Percentiles rank a stretch among this genome's conserved stretches.
Evolutionary conservation across 2,888 invertebrate species (phyloP).

Genomic region (Melinaea menophilus): DNA sequence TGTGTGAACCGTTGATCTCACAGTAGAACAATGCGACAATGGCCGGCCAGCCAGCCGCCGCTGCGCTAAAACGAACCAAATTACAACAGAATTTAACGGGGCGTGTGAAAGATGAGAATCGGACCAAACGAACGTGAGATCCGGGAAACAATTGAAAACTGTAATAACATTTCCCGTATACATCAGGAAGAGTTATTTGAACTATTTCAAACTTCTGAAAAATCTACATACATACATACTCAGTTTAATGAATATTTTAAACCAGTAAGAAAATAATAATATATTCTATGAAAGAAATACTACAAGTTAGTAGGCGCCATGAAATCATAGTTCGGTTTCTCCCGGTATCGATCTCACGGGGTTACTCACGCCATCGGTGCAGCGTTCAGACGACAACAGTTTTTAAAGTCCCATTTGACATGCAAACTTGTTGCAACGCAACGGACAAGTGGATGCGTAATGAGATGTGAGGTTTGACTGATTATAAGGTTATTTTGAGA

Average conservation of each 20-base stretch:
- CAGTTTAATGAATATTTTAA: too few relatives aligned
- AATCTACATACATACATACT: too few relatives aligned
- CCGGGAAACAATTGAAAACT: constrained; percentile 46
- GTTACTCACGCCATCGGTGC: constrained; percentile 19
- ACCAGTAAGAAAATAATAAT: too few relatives aligned
- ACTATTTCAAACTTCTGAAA: too few relatives aligned
- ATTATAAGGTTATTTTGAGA: too few relatives aligned
- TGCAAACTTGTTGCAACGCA: too few relatives aligned
- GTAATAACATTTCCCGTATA: constrained; percentile 6
- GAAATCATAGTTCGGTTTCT: constrained; percentile 19
- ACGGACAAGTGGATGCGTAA: too few relatives aligned
- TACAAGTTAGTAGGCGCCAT: not conserved
- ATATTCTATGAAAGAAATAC: too few relatives aligned
- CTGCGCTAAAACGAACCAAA: constrained; percentile 50
- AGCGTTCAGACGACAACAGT: too few relatives aligned
- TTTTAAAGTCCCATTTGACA: too few relatives aligned
- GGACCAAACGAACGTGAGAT: constrained; percentile 52
- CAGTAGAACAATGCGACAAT: constrained; percentile 47
- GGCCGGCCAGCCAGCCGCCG: constrained; percentile 44
- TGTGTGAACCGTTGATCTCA: constrained; percentile 21
- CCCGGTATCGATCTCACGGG: constrained; percentile 19
- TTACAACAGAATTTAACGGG: constrained; percentile 44
- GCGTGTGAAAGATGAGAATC: constrained; percentile 56
- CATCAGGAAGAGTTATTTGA: not conserved
- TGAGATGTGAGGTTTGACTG: too few relatives aligned